These are phyloP conservation scores for Macropus fuliginosus DNA, from an alignment of 2,797 vertebrate species.

Conservation along the genomic window DNA sequence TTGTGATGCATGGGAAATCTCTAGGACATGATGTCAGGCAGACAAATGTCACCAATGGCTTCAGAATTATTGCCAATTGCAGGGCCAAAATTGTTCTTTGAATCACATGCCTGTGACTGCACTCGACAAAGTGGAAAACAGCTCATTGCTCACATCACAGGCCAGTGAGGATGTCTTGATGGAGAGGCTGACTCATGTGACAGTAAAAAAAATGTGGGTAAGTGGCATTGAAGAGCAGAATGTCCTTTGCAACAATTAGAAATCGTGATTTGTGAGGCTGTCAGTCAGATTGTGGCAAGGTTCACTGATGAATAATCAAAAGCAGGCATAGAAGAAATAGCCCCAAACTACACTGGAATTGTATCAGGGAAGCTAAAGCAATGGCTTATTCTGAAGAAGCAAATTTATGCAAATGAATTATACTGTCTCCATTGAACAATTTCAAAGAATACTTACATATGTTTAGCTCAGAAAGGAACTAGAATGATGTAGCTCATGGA, in stretches of 20 bases:
- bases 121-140: constrained; percentile 14
- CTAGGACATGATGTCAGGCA: not conserved
- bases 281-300: not conserved
- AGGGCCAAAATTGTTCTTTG: constrained; percentile 21
- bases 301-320: not conserved
- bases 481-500: constrained; percentile 33
- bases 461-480: constrained; percentile 14
- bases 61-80: not conserved
- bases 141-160: not conserved
- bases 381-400: not conserved
- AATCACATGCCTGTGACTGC: not conserved
- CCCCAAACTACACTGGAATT: constrained; percentile 16
- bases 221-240: not conserved
- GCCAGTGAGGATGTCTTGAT: not conserved
- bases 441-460: constrained; percentile 1
- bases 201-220: not conserved
- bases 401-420: not conserved
- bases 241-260: constrained; percentile 14
- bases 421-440: not conserved
- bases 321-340: constrained; percentile 5
- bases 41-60: not conserved
- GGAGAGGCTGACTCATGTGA: not conserved
- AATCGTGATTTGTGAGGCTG: constrained; percentile 9
- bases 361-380: not conserved
- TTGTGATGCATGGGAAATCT: not conserved